phyloP scores from a whole-genome alignment of 1,140 invertebrate species.

The Melanaphis sacchari region DNA sequence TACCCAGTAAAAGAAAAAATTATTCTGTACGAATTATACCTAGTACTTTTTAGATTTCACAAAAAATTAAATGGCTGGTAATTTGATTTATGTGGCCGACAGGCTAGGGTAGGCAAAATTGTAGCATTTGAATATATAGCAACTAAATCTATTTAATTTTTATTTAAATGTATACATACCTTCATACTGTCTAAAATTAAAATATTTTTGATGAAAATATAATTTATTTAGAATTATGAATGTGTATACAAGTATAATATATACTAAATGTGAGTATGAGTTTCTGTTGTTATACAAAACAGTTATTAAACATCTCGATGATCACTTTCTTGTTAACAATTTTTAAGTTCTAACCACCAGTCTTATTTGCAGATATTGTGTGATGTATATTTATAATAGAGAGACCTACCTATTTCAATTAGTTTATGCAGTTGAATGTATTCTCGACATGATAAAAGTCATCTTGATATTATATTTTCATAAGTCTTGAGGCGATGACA shows the following conservation, averaged over 20 bases:
- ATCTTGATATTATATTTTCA: conserved; percentile 26
- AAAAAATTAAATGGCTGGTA: neutral
- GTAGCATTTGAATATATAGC: neutral
- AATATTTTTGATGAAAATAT: neutral
- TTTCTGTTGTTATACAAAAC: neutral
- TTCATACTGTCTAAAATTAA: neutral
- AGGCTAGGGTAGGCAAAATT: neutral
- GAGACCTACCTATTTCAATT: conserved; percentile 8
- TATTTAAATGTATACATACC: neutral
- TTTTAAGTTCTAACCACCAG: neutral
- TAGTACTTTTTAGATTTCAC: neutral
- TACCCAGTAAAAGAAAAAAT: neutral
- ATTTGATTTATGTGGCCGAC: neutral
- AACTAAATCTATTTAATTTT: neutral
- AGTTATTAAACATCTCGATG: neutral
- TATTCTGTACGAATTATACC: neutral
- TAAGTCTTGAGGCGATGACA: neutral
- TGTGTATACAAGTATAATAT: too few species aligned
- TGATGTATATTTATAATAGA: neutral
- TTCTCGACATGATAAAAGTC: neutral
- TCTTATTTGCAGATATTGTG: neutral
- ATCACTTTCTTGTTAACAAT: conserved; percentile 22
- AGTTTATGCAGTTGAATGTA: neutral
- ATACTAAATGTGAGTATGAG: neutral
- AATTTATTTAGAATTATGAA: neutral